These are phyloP conservation scores for Apolygus lucorum DNA, from an alignment of 1,140 invertebrate genomes.

Conservation along the genomic window DNA sequence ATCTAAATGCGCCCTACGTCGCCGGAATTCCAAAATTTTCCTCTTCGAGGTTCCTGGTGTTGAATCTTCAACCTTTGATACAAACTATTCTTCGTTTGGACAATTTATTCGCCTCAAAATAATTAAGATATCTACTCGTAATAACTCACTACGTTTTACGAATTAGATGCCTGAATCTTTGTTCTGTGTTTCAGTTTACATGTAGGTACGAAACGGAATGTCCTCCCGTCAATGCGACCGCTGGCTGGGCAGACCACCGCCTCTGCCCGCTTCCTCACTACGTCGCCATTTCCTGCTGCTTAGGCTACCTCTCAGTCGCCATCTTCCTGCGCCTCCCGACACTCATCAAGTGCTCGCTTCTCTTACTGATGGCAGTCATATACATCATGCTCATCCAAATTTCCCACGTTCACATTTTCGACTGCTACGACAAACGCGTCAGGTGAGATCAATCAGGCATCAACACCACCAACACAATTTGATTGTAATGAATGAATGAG, in stretches of 20 bases:
- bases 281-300: slow-evolving; percentile 67
- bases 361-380: slow-evolving; percentile 66
- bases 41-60: no score
- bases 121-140: no score
- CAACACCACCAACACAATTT: no score
- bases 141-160: no score
- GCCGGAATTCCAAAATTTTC: no score
- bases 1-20: no score
- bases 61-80: no score
- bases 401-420: slow-evolving; percentile 67
- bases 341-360: slow-evolving; percentile 63
- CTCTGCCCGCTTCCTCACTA: slow-evolving; percentile 75
- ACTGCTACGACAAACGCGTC: slow-evolving; percentile 62
- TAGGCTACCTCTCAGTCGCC: slow-evolving; percentile 71
- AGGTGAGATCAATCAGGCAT: slow-evolving; percentile 49
- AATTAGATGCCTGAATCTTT: no score
- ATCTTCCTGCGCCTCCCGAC: slow-evolving; percentile 76
- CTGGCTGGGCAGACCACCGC: slow-evolving; percentile 45
- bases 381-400: slow-evolving; percentile 74
- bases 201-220: slow-evolving; percentile 50
- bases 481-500: no score
- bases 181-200: slow-evolving; percentile 63
- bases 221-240: slow-evolving; percentile 38
- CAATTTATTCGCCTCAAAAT: no score
- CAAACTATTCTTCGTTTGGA: no score